Evolutionary conservation across 2,888 invertebrate species (phyloP), one percentile per base, ranked within the genome.

Genomic region (Strigamia crassipes): DNA sequence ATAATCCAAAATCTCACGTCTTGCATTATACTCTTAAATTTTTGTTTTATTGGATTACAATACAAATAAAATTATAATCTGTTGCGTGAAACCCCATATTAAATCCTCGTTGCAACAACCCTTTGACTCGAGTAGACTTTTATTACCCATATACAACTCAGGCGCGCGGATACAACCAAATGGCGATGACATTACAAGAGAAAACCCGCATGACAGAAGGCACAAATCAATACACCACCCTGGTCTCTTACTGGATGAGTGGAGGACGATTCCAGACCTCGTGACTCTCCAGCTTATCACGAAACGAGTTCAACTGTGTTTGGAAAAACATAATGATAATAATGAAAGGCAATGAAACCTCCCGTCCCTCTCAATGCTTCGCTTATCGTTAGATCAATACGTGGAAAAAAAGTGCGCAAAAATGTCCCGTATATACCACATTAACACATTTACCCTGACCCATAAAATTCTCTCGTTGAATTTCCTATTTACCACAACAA

Each of bases 291-390:
- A 2, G 73, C 73, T 73, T 73, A 73, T 73, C 73, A 73, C 73
- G 73, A 73, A 73, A 73, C 31, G 73, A 73, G 73, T 73, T 13
- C 27, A 73, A 73, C 73, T 73, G 73, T 61, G 61, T 73, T 73
- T 73, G 73, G 73, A 73, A 73, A 73, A 73, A 73, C 73, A 27
- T 73, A 73, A 73, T 73, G 73, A 73, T 73, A 73, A 73, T 73
- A 73, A 73, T 73, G 73, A 73, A 73, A 23, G 73, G 73, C 73
- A 73, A 13, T 73, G 73, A 73, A 73, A 27, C 73, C 31, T n/a
- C 73, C 31, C 27, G 23, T 2, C 51, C 51, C 73, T 15, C 73
- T 31, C 61, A 8, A 23, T 66, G 23, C 12, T 66, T 31, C 73
- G 27, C 73, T 73, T 73, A 73, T 73, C 73, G 15, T 10, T 27